Percentiles rank a stretch among this genome's conserved stretches.
phyloP scores from a whole-genome alignment of 2,113 vertebrate genomes.

The Vimba vimba region DNA sequence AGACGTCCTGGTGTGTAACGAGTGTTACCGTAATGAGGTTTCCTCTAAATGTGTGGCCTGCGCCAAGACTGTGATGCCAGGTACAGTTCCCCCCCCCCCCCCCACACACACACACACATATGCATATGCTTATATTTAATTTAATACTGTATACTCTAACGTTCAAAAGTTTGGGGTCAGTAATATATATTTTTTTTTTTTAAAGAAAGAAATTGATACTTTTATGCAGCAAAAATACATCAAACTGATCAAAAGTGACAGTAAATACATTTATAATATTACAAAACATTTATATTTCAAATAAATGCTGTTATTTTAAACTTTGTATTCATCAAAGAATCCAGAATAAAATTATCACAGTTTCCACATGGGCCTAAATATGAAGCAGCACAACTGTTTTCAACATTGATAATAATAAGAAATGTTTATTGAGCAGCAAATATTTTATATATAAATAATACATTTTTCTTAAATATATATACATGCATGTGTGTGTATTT shows the following conservation, averaged over 20 bases:
- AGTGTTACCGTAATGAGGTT: conserved; percentile 93
- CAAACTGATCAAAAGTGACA: not conserved
- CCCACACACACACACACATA: not conserved
- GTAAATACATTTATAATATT: not conserved
- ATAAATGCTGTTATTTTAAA: too few relatives aligned
- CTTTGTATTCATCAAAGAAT: not conserved
- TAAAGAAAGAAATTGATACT: not conserved
- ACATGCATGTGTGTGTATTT: too few relatives aligned
- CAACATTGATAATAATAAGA: not conserved
- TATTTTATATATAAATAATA: too few relatives aligned
- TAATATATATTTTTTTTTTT: not conserved
- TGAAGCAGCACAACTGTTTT: not conserved
- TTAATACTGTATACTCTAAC: not conserved
- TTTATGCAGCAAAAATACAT: not conserved
- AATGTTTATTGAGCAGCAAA: not conserved
- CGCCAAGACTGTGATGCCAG: conserved; percentile 92
- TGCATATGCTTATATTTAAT: not conserved
- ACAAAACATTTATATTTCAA: not conserved
- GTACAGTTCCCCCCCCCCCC: conserved; percentile 74
- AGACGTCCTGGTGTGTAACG: conserved; percentile 88
- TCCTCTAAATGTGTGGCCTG: conserved; percentile 92
- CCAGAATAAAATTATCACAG: not conserved
- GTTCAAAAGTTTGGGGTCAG: not conserved
- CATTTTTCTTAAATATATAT: too few relatives aligned
- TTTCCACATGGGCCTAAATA: not conserved